Evolutionary conservation across 2,113 vertebrate species (phyloP), one percentile per base, ranked within the genome.

Genomic region (Hylia prasina): DNA sequence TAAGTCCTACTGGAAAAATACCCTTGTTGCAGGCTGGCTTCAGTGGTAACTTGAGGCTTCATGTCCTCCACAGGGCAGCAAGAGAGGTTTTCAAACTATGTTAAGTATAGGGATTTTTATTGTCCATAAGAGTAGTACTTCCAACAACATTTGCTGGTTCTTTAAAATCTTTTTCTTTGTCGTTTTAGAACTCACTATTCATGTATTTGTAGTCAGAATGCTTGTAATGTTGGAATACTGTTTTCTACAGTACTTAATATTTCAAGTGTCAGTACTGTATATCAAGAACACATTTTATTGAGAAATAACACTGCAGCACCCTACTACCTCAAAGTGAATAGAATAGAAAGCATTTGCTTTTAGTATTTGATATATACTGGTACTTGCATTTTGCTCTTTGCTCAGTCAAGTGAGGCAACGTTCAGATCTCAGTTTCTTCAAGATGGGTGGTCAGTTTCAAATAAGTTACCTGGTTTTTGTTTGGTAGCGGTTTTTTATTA

Each of bases 41-140:
- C 84, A 24, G 81, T 76, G 94, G 47, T 82, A 85, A 44, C 33
- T 61, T 12, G 25, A 83, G 91, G 81, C 93, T 96, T 93, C 72
- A 53, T 48, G 82, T 71, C 23, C 11, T 86, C 72, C 60, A 58
- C 44, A 56, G 60, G 51, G 72, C 83, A 90, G 82, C 87, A 73
- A 25, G 56, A n/a, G 19, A 68, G 44, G 54, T 86, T 86, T 92
- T 27, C 19, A 27, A 7, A 37, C 56, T 56, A 21, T 15, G 35
- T 54, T 58, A 94, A 97, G 78, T 92, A 44, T 87, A 96, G 95
- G 88, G 92, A 87, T 79, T 94, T 30, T 82, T 93, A 48, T 68
- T 71, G 70, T 90, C 84, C 6, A 1, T 40, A 13, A 80, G 84
- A 69, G 51, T 50, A 61, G 23, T 53, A 11, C 72, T 94, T 53